phyloP scores from a whole-genome alignment of 1,140 invertebrate species.

The Brachionus rubens region DNA sequence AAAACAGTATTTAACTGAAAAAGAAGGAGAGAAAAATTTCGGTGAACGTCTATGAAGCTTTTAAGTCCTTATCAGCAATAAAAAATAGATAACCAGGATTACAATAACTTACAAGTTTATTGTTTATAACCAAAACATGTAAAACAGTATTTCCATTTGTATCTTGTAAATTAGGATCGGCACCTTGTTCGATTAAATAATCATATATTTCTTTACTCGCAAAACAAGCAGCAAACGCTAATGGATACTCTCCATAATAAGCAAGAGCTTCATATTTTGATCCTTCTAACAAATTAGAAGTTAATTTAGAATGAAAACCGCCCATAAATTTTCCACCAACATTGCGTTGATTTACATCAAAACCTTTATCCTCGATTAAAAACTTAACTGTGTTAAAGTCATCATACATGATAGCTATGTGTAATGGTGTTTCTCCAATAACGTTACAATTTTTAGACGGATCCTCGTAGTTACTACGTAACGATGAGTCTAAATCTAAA shows the following conservation, averaged over 20 bases:
- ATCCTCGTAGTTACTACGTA: background rate
- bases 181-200: slow-evolving; percentile 80
- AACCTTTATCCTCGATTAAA: slow-evolving; percentile 76
- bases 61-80: no score
- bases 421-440: slow-evolving; percentile 81
- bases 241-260: slow-evolving; percentile 89
- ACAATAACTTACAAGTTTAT: slow-evolving; percentile 83
- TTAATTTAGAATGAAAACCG: slow-evolving; percentile 65
- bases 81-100: no score
- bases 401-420: slow-evolving; percentile 90
- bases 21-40: no score
- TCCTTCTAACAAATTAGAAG: background rate
- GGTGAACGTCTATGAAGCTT: no score
- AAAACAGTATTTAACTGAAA: no score
- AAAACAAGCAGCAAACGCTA: slow-evolving; percentile 93
- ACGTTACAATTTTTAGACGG: slow-evolving; percentile 9
- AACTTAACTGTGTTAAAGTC: slow-evolving; percentile 93
- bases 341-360: slow-evolving; percentile 83
- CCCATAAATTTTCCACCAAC: slow-evolving; percentile 75
- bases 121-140: slow-evolving; percentile 95
- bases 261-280: slow-evolving; percentile 68
- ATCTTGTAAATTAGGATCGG: slow-evolving; percentile 81
- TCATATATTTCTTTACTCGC: slow-evolving; percentile 97
- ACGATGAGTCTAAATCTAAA: background rate
- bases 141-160: slow-evolving; percentile 80